Evolutionary conservation across 2,888 invertebrate genomes (phyloP), one percentile per base, ranked within the genome.

Genomic region (Labia minor): DNA sequence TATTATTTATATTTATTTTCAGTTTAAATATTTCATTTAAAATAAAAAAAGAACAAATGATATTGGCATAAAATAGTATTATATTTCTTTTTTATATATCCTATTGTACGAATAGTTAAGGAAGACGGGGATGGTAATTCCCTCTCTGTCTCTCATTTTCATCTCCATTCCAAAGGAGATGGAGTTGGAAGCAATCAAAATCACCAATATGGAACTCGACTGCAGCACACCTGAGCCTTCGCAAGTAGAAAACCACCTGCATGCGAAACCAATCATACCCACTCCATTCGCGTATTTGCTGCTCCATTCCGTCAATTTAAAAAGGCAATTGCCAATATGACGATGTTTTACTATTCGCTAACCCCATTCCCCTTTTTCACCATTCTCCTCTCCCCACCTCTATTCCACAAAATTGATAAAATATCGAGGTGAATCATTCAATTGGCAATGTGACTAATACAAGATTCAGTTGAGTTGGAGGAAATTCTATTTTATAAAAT

Each of bases 181-280:
- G 33, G 33, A 33, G 33, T 8, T 8, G 33, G 49, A 49, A 49
- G 49, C 49, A 49, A 49, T 49, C 49, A 49, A 49, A 49, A 49
- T 49, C 49, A 49, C 49, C 49, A 49, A 49, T 49, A 49, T 49
- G 49, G 49, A 49, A 49, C 49, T 49, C 14, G 49, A 14, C 49
- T 49, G n/a, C 8, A 49, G 16, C 49, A 4, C 49, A 49, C 49
- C 49, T 49, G 49, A 49, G 49, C 2, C 49, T 16, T 14, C 2
- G 26, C 26, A 26, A 26, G 26, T 14, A n/a, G n/a, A 16, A 49
- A 4, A 49, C 49, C 49, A 49, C 49, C 49, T 49, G 49, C 49
- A 49, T 49, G 49, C 49, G n/a, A 49, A 49, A 49, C 49, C 49
- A 49, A 49, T 49, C 49, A 49, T 14, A 2, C 49, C 49, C 49